Percentiles rank a stretch among this genome's conserved stretches.
These are phyloP conservation scores for Oryzias javanicus DNA, from an alignment of 2,113 vertebrate genomes.

Conservation along the genomic window DNA sequence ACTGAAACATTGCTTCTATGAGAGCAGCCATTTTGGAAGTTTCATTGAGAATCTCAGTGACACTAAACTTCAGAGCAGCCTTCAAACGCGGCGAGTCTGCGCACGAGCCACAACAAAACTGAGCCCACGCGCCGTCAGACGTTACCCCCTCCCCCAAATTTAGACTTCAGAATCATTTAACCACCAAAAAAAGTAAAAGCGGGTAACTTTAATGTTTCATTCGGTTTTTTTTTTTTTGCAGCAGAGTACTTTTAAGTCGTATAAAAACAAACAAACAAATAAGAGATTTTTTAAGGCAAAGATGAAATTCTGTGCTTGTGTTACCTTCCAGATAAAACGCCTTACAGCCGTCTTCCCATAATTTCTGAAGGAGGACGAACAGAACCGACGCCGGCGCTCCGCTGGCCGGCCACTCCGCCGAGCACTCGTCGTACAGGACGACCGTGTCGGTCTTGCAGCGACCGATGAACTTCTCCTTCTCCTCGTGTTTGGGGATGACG, in stretches of 20 bases:
- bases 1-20: slow-evolving; percentile 45
- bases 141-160: too few relatives aligned
- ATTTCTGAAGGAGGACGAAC: slow-evolving; percentile 89
- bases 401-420: slow-evolving; percentile 88
- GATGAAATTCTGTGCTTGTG: neutral
- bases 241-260: too few relatives aligned
- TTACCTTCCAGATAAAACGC: slow-evolving; percentile 93
- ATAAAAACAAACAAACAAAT: too few relatives aligned
- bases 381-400: slow-evolving; percentile 87
- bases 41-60: slow-evolving; percentile 73
- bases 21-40: slow-evolving; percentile 77
- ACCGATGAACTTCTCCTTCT: slow-evolving; percentile 87
- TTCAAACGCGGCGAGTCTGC: neutral
- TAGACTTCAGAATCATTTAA: too few relatives aligned
- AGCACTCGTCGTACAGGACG: slow-evolving; percentile 93
- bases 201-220: too few relatives aligned
- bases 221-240: too few relatives aligned
- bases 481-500: slow-evolving; percentile 88
- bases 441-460: slow-evolving; percentile 91
- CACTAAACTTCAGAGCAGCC: slow-evolving; percentile 20
- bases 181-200: too few relatives aligned
- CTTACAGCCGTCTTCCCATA: slow-evolving; percentile 93
- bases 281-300: too few relatives aligned
- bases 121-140: too few relatives aligned
- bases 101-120: neutral